Base-by-base conservation (phyloP, 2,888 invertebrate genomes). In the Campopleginae sp. region DNA sequence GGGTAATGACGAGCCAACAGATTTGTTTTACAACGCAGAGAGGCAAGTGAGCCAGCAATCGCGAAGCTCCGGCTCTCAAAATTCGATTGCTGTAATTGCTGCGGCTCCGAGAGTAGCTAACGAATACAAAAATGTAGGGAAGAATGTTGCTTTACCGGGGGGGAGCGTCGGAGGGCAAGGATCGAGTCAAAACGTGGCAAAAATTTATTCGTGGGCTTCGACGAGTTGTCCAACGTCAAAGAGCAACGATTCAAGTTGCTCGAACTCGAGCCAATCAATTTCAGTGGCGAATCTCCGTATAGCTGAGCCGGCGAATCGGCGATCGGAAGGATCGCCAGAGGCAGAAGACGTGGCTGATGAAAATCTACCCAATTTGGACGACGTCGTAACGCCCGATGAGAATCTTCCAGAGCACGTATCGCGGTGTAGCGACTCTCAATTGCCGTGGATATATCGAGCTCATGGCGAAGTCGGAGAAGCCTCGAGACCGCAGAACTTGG, bases 1-100 rank as follows among this genome's bases (percentile, higher is more conserved):
- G 0, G 99, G 98, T 0, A 99, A 98, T 92, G 99, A 99, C 92
- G 98, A 99, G 92, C 98, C 98, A 0, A 96, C 96, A 54, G 97
- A 97, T 92, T 93, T 95, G 72, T 95, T 95, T 89, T 96, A 95
- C 86, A 95, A 94, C 87, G 94, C 94, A 4, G 95, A 95, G 74
- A 93, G 95, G 38, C 94, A 94, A 90, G 90, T 91, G 2, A 92
- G 92, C 88, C 91, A 92, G 71, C 91, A 91, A 83, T 90, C 90
- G 44, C 91, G 90, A 86, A 89, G 90, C n/a, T 54, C 79, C 2
- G 58, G 76, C 2, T 87, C 91, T 1, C 91, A 91, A 80, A 91
- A 90, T 68, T 80, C 88, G 23, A 90, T 89, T 31, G 88, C 89
- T 1, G 72, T 86, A 19, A 86, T 85, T 19, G 82, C 85, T 17